Base-by-base conservation (phyloP, 2,888 invertebrate species). In the Heliconius cydno region DNA sequence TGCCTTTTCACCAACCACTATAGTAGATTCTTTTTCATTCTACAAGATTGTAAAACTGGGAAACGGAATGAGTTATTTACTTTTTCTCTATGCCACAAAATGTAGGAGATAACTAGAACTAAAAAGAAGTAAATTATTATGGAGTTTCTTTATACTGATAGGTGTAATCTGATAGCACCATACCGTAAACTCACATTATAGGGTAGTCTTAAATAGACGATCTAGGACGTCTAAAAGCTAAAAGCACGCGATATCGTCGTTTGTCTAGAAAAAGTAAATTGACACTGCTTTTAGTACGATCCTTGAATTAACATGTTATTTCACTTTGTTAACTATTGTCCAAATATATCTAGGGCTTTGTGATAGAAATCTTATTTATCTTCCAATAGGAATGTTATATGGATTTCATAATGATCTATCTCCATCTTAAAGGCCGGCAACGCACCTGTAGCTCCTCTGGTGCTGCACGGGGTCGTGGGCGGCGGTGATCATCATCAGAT, bases 211-310 rank as follows among this genome's bases (percentile, higher is more conserved):
- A 77, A 73, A 73, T 70, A 68, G 72, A 80, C 28, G 73, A 76
- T 28, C 41, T 70, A 19, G 70, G 70, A 34, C 57, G 75, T 75
- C 66, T 78, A 25, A 28, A 12, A 65, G 25, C 30, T 78, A 60
- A 73, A 60, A 28, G n/a, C 81, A 82, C 82, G 82, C 81, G 78
- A 82, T 82, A 70, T 70, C 67, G 34, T 78, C 79, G 79, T 82
- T 82, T 78, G 46, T 65, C 30, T 65, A 30, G 19, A 25, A 66
- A 72, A 52, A 46, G 52, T 68, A 77, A 63, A 60, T 70, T 57
- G 60, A 22, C 57, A 70, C 60, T 38, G 28, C 13, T 19, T 41
- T 60, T 70, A 63, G 41, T 63, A 34, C 22, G 6, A 10, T 28
- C 41, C 19, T 28, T 28, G 5, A 28, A 66, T 41, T 46, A 75